These are phyloP conservation scores for Sitodiplosis mosellana DNA, from an alignment of 1,140 invertebrate species.

Conservation along the genomic window DNA sequence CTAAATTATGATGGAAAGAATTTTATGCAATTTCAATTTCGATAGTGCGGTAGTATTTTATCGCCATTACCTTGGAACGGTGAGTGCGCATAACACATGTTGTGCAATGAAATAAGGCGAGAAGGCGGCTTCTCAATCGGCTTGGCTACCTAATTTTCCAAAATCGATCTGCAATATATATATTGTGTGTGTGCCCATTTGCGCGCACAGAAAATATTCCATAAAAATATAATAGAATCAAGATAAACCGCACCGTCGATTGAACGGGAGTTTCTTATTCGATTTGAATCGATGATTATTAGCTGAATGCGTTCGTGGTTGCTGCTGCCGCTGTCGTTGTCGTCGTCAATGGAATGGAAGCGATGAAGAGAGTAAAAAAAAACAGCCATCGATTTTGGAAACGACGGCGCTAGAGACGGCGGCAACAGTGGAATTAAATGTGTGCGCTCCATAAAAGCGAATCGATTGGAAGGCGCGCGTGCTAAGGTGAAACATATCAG, in stretches of 20 bases:
- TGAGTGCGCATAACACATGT: no score
- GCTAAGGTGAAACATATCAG: no score
- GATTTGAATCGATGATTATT: neutral
- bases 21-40: no score
- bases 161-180: conserved; percentile 1
- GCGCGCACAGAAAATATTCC: no score
- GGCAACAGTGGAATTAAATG: neutral
- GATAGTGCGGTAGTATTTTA: no score
- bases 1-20: no score
- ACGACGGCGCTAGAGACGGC: neutral
- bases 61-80: no score
- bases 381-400: no score
- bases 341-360: neutral
- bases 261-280: neutral
- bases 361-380: neutral
- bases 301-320: no score
- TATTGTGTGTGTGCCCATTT: neutral
- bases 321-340: neutral
- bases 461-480: neutral
- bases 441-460: neutral
- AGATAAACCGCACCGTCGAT: neutral
- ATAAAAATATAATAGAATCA: no score
- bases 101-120: neutral
- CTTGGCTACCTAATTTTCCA: neutral
- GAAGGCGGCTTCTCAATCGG: neutral